Base-by-base conservation (phyloP, 1,140 invertebrate species). In the Lanistes nyassanus region DNA sequence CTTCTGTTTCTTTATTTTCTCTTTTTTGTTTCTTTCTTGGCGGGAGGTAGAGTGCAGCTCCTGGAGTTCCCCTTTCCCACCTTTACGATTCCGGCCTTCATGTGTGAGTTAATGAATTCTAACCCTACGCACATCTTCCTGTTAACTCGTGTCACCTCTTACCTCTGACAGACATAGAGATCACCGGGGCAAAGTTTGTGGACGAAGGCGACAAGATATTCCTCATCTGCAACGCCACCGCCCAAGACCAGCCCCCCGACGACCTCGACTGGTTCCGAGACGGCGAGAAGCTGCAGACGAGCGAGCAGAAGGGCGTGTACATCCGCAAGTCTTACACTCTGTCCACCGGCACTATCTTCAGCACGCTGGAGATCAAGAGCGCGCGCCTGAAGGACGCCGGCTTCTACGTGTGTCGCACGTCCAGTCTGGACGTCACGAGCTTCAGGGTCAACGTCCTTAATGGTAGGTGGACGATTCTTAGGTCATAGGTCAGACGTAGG, bases 211-310 rank as follows among this genome's bases (percentile, higher is more conserved):
- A 84, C 53, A 56, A 70, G 36, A 81, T 84, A 19, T 72, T 70
- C 55, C 78, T 84, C 29, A 53, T 42, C 47, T 84, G 82, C 64
- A 84, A 84, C 69, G 82, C 82, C 19, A 79, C 79, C 1, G 80
- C 76, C 51, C 60, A 76, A 31, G 76, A 79, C n/a, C 70, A 79
- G 36, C 78, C 79, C 0, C 82, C 82, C 11, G 81, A 84, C 26
- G 76, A 80, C 55, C 70, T 84, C 31, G 82, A 84, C 75, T 84
- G 82, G 82, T 84, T 82, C 66, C 65, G 73, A 47, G 76, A 77
- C 29, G 79, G 67, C 26, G 67, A 74, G 26, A 76, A 69, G 19
- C 21, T 62, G 9, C 55, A 77, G 51, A 78, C 81, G 31, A 76
- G 78, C 58, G 68, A 75, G 19, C 26, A n/a, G 31, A 65, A 69